phyloP scores from a whole-genome alignment of 2,797 vertebrate genomes.

The Lycodopsis pacificus region DNA sequence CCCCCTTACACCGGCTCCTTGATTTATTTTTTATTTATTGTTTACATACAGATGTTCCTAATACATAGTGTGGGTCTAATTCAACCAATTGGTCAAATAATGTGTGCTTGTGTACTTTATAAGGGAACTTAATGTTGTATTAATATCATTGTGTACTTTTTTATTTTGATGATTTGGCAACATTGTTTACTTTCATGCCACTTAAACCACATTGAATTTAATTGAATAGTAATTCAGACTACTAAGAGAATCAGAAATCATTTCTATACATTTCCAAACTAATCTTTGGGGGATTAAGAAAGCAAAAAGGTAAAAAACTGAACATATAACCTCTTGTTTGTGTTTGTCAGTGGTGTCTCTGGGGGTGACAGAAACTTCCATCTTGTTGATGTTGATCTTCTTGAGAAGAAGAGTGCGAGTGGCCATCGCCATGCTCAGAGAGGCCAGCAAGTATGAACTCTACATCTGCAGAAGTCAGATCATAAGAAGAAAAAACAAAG shows the following conservation, averaged over 20 bases:
- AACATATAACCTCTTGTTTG: background rate
- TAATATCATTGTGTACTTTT: background rate
- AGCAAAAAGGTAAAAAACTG: background rate
- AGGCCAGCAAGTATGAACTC: slow-evolving; percentile 90
- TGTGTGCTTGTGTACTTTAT: no score
- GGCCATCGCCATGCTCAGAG: slow-evolving; percentile 89
- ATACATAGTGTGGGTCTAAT: background rate
- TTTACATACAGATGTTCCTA: background rate
- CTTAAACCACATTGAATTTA: background rate
- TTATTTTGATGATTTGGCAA: background rate
- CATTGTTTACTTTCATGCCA: background rate
- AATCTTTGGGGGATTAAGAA: background rate
- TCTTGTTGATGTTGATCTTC: slow-evolving; percentile 89
- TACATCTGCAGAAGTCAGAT: background rate
- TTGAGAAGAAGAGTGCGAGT: slow-evolving; percentile 87
- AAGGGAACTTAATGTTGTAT: background rate
- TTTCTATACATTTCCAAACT: background rate
- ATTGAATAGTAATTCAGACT: background rate
- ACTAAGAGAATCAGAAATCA: background rate
- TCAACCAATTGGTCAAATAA: background rate
- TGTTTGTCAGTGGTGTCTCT: slow-evolving; percentile 86
- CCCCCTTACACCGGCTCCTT: background rate
- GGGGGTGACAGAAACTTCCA: slow-evolving; percentile 81
- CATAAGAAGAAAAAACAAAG: background rate
- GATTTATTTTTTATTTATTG: background rate